Conservation (phyloP, 2,888 invertebrate species). For the Hemithea aestivaria region DNA sequence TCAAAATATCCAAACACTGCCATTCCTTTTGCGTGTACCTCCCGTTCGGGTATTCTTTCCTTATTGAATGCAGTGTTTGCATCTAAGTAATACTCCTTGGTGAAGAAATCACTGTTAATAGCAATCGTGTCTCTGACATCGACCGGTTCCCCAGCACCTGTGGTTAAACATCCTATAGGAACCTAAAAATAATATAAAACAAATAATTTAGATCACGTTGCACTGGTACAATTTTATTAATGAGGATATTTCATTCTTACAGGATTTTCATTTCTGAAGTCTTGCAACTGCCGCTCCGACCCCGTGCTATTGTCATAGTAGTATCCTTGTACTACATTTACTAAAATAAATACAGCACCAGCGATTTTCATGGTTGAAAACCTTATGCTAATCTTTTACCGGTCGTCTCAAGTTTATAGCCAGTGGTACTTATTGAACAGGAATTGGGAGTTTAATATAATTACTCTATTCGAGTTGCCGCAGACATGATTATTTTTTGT, state of each 20-base stretch:
- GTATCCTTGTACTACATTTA: conserved; percentile 2
- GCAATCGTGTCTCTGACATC: conserved; percentile 77
- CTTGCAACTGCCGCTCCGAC: conserved; percentile 2
- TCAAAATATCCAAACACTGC: conserved; percentile 90
- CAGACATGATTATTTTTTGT: no score
- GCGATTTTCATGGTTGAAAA: conserved; percentile 5
- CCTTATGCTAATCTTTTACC: conserved; percentile 1
- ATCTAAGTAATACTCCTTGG: conserved; percentile 76
- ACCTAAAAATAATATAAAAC: conserved; percentile 30
- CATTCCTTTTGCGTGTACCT: conserved; percentile 94
- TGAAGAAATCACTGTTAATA: conserved; percentile 38
- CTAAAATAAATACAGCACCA: neutral
- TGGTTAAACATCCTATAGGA: conserved; percentile 67
- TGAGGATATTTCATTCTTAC: conserved; percentile 1
- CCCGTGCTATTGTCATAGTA: conserved; percentile 5
- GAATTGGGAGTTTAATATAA: no score
- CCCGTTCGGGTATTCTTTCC: conserved; percentile 91
- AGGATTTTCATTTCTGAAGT: conserved; percentile 7
- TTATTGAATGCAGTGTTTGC: conserved; percentile 86
- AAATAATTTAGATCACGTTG: no score
- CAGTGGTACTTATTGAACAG: neutral
- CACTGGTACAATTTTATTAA: neutral
- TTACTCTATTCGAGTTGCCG: no score
- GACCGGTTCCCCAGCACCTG: conserved; percentile 87
- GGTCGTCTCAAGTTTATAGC: neutral